Evolutionary conservation across 2,797 vertebrate genomes (phyloP), one percentile per base, ranked within the genome.

Genomic region (Leucoraja ocellata): DNA sequence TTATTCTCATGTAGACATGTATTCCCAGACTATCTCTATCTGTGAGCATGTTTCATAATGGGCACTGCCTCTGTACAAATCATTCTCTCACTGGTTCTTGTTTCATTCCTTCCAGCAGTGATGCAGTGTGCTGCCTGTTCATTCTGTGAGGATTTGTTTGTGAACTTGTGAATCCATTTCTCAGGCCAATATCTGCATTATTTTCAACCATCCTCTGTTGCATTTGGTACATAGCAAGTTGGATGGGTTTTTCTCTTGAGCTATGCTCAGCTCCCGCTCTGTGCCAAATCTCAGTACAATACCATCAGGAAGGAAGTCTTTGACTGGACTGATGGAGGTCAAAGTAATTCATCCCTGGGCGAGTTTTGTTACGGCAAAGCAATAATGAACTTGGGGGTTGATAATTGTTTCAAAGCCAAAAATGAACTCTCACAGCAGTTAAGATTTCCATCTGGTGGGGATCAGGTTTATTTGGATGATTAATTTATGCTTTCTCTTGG

Each of bases 291-390:
- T 68, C n/a, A 65, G 63, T 88, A 21, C 14, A 65, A 86, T 58
- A 21, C 0, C 63, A 68, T 6, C n/a, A 88, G 84, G 84, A 88
- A 88, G 84, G 63, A 88, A 88, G n/a, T 68, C 63, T 21, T 88
- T 88, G 63, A 88, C 84, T 88, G 84, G 16, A 88, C 36, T 65
- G 84, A 65, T 9, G 11, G 63, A 68, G 63, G 84, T 88, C 84
- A 88, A 88, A 88, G 61, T n/a, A 36, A 8, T 88, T 88, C 84
- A 2, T 18, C 61, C 32, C 84, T 88, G 61, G 14, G 36, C 3
- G n/a, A 36, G 61, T 68, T 32, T 68, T 65, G 84, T 65, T 88
- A 63, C 36, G 4, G 63, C 32, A 36, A 32, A 68, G 63, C n/a
- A 68, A 36, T 36, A 16, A 8, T 68, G 16, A 36, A 88, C n/a